phyloP scores from a whole-genome alignment of 2,113 vertebrate genomes.

The Terrapene triunguis region DNA sequence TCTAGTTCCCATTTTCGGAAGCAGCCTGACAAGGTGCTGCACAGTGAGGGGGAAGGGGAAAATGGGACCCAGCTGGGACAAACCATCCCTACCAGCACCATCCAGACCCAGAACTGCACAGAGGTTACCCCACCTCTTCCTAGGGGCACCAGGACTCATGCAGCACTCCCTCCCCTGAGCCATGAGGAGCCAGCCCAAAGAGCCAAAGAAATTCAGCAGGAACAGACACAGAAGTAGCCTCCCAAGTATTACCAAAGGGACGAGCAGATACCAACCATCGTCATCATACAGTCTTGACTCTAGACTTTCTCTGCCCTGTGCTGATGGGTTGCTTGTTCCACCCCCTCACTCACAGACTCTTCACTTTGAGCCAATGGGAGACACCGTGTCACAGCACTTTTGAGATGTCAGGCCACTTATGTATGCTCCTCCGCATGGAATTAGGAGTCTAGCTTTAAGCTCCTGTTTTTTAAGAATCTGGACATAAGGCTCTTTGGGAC shows the following conservation, averaged over 20 bases:
- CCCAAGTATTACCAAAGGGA: neutral
- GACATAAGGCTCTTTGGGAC: neutral
- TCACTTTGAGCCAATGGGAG: neutral
- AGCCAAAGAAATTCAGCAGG: neutral
- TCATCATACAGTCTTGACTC: neutral
- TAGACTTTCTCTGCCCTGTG: neutral
- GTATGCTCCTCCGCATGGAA: neutral
- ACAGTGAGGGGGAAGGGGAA: neutral
- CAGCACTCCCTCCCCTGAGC: neutral
- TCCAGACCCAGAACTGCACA: neutral
- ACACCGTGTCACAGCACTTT: neutral
- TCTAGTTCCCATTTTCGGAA: neutral
- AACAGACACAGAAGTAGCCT: neutral
- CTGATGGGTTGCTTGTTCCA: neutral
- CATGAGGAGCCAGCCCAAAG: neutral
- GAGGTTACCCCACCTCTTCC: neutral
- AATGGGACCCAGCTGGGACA: neutral
- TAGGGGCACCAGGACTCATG: neutral
- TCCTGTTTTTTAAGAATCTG: neutral
- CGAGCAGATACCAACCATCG: neutral
- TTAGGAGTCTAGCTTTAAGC: neutral
- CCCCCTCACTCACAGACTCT: neutral
- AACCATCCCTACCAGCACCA: neutral
- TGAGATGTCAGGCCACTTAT: neutral
- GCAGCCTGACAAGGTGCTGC: neutral